Evolutionary conservation across 2,797 vertebrate genomes (phyloP), one percentile per base, ranked within the genome.

Genomic region (Acrossocheilus wenchowensis): DNA sequence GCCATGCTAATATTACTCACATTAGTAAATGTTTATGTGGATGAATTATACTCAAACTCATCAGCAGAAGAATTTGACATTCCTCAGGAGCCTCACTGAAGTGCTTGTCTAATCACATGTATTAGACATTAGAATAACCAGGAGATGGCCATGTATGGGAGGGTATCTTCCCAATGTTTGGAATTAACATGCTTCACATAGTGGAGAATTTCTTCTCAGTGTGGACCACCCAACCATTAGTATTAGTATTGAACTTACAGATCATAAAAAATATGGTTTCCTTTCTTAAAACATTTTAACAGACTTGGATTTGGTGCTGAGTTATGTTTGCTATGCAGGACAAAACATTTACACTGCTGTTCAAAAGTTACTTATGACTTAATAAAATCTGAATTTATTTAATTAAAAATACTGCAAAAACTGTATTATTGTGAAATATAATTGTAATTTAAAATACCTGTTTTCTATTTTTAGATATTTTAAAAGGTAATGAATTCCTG

Each of bases 211-310:
- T 30, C 15, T 43, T 73, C 15, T 45, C 36, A 23, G 0, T 7
- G 71, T 45, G 23, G 34, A 82, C 50, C 23, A 84, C 66, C 34
- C 60, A 62, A 7, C 36, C 41, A 79, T 14, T 60, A 72, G 41
- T 80, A 87, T 48, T 52, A 36, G 34, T 36, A 77, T 50, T 45
- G 34, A 50, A 21, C 48, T 72, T 68, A 79, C 41, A 60, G 57
- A 14, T 69, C 82, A 54, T 72, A 82, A 10, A 62, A 80, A 68
- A 54, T 52, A 71, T 50, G 62, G 11, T 45, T 52, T 81, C 19
- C n/a, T 84, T 87, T n/a, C 30, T 69, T 45, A 50, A 79, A 82
- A 69, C 30, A 62, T 52, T 73, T 60, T 60, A 83, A 86, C 57
- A 60, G 36, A 66, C 34, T 60, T 60, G 60, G 10, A 34, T 73